Conservation (phyloP, 2,797 vertebrate genomes). For the Gallinago stenura region DNA sequence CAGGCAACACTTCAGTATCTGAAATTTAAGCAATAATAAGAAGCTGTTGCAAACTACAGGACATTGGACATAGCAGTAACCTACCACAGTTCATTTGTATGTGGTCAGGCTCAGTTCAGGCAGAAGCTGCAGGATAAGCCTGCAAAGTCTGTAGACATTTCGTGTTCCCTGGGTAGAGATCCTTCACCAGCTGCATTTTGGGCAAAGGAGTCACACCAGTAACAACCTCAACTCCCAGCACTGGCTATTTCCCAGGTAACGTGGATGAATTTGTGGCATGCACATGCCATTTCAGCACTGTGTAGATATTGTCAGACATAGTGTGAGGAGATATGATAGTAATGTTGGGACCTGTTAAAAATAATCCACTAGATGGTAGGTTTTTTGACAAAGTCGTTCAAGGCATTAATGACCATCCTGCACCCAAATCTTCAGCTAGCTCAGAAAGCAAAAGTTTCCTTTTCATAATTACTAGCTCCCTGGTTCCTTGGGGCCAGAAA, state of each 20-base stretch:
- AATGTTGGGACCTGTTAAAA: neutral
- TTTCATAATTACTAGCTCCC: neutral
- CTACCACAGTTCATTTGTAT: neutral
- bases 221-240: neutral
- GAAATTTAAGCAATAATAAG: neutral
- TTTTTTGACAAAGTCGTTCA: neutral
- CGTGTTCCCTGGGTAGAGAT: neutral
- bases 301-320: neutral
- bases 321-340: neutral
- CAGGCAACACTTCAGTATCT: neutral
- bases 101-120: neutral
- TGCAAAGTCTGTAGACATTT: neutral
- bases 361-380: neutral
- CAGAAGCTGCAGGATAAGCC: neutral
- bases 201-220: neutral
- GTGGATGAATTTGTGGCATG: neutral
- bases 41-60: neutral
- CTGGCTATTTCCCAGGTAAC: neutral
- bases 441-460: neutral
- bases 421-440: rapidly evolving
- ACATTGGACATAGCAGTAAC: neutral
- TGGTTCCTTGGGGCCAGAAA: neutral
- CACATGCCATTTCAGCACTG: neutral
- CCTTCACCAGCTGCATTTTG: neutral
- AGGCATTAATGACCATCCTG: neutral